phyloP scores from a whole-genome alignment of 2,797 vertebrate genomes.

The Platalea minor region DNA sequence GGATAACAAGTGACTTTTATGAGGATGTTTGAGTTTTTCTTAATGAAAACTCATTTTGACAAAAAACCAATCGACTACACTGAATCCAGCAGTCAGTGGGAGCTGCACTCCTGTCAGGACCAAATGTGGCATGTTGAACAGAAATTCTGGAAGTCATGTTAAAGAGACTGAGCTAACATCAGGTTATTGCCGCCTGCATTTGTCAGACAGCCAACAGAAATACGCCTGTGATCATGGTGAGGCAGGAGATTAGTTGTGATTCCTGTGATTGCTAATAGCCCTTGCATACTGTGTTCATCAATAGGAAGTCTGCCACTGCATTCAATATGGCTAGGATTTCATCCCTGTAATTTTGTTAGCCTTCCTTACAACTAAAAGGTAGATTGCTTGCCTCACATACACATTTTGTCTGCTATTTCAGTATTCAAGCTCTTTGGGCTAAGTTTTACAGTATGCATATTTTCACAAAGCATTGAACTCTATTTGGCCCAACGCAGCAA shows the following conservation, averaged over 20 bases:
- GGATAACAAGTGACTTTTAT: not conserved
- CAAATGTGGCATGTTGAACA: not conserved
- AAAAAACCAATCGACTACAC: not conserved
- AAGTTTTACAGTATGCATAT: not conserved
- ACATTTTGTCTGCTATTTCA: not conserved
- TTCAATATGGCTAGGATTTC: not conserved
- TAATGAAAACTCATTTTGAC: not conserved
- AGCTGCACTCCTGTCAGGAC: not conserved
- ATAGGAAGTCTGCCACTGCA: not conserved
- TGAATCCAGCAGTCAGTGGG: not conserved
- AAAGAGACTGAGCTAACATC: not conserved
- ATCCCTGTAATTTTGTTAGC: not conserved
- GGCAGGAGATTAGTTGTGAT: conserved; percentile 19
- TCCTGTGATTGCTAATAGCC: conserved; percentile 20
- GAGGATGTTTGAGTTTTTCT: accelerated
- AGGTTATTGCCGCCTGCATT: not conserved
- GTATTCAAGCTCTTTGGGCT: not conserved
- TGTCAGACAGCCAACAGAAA: conserved; percentile 10
- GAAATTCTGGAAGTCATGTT: not conserved
- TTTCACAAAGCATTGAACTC: not conserved
- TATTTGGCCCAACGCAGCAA: not conserved
- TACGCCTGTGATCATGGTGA: not conserved
- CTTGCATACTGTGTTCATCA: conserved; percentile 7
- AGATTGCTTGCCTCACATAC: not conserved
- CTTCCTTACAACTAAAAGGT: not conserved